Percentiles rank a stretch among this genome's conserved stretches.
These are phyloP conservation scores for Cliona cf. orientalis DNA, from an alignment of 37 sponge, comb jelly and placozoan species.

Conservation along the genomic window DNA sequence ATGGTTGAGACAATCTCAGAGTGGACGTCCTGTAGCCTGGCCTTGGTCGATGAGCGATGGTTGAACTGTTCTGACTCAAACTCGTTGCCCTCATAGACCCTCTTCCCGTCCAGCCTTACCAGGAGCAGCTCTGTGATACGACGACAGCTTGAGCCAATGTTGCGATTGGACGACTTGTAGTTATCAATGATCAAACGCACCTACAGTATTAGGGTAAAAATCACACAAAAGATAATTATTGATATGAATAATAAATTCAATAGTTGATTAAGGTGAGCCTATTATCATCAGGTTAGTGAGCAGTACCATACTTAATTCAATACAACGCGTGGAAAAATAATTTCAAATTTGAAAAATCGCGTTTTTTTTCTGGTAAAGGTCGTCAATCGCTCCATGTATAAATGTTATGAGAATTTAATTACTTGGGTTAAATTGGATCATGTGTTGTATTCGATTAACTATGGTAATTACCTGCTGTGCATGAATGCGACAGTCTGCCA, in stretches of 20 bases:
- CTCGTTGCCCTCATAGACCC: constrained; percentile 88
- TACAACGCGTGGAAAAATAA: too few species aligned
- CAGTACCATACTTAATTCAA: too few species aligned
- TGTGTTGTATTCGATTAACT: background rate
- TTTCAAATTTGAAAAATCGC: too few species aligned
- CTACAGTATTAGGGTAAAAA: background rate
- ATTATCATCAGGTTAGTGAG: too few species aligned
- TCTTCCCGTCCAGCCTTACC: constrained; percentile 84
- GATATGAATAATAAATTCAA: too few species aligned
- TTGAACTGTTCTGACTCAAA: constrained; percentile 86
- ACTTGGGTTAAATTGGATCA: background rate
- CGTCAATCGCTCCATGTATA: too few species aligned
- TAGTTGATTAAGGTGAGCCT: too few species aligned
- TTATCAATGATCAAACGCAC: constrained; percentile 65
- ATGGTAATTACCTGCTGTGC: constrained; percentile 83
- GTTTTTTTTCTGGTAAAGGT: too few species aligned
- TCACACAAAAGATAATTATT: background rate
- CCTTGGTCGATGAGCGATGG: constrained; percentile 65
- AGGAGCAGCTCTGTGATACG: constrained; percentile 87
- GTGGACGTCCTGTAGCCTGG: constrained; percentile 73
- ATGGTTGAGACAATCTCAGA: constrained; percentile 79
- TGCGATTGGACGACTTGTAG: constrained; percentile 86
- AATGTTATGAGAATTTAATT: too few species aligned
- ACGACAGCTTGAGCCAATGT: constrained; percentile 78
- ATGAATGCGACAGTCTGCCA: constrained; percentile 86